Evolutionary conservation across 2,113 vertebrate species (phyloP), one percentile per base, ranked within the genome.

Genomic region (Cromileptes altivelis): DNA sequence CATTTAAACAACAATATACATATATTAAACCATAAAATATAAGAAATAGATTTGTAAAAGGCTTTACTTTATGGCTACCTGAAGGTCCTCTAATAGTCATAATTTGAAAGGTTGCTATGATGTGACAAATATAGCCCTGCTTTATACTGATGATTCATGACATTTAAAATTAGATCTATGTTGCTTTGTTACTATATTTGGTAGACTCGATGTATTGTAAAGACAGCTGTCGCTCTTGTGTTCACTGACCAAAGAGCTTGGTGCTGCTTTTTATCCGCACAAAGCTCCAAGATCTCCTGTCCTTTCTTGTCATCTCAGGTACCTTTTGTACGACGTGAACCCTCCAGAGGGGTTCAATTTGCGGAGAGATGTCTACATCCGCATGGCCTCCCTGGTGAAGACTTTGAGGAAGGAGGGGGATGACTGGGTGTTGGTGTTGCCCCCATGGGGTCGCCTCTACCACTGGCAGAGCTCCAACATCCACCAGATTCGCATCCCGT

Each of bases 291-390:
- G 4, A 15, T 70, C 23, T 72, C 10, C 37, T 42, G 5, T 60
- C 25, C n/a, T 47, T 3, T n/a, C 14, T 70, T 55, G 0, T 2
- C 2, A 50, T 76, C 21, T 42, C 86, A 99, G 98, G 30, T 99
- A 99, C 61, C 95, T 99, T 47, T 87, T 99, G 73, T 99, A 99
- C 1, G 98, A 99, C 0, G 97, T 99, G 60, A 99, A 99, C 73
- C 98, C 98, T 15, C 97, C 98, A 0, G 98, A 99, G 91, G 98
- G 98, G 33, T 99, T 99, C 86, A 99, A 99, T 92, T 96, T 99
- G 53, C 96, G 98, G n/a, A 93, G 98, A 82, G 98, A 99, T 42
- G 98, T 99, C 14, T 99, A 97, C 9, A 88, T 99, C 82, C 97
- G 98, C 12, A 83, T 99, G 42, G 97, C 97, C 13, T 97, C 97